A percentile compares a stretch with the other conserved stretches of the same genome.
These are phyloP conservation scores for Crotophaga sulcirostris DNA, from an alignment of 2,113 vertebrate species.

Conservation along the genomic window DNA sequence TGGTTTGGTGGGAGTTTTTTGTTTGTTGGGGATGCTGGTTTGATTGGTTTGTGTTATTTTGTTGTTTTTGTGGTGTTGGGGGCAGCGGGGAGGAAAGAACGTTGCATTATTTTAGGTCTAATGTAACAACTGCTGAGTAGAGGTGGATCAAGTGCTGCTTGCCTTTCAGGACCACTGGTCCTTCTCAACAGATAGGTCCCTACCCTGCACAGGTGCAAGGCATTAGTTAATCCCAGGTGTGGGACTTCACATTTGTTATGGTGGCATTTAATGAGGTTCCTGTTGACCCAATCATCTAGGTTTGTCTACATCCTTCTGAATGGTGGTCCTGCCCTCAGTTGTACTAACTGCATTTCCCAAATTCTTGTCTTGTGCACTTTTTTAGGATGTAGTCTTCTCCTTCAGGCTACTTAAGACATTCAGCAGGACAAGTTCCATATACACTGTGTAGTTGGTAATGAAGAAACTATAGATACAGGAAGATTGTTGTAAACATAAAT, in stretches of 20 bases:
- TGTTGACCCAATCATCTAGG: background rate
- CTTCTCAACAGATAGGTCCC: background rate
- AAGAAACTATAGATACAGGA: background rate
- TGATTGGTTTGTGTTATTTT: no score
- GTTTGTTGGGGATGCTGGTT: background rate
- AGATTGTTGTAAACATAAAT: background rate
- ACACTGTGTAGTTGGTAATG: background rate
- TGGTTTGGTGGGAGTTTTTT: background rate
- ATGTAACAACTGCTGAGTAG: background rate
- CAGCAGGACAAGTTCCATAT: background rate
- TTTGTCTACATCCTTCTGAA: background rate
- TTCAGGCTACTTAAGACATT: background rate
- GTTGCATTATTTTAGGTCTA: rapidly evolving
- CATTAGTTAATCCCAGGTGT: background rate
- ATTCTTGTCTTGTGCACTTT: background rate
- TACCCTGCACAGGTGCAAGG: rapidly evolving
- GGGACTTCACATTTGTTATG: background rate
- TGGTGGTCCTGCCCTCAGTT: background rate
- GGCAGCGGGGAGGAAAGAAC: background rate
- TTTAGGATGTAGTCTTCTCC: background rate
- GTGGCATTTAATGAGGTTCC: background rate
- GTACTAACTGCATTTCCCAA: background rate
- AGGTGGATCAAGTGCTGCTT: background rate
- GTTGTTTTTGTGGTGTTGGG: background rate
- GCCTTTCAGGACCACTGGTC: background rate